Evolutionary conservation across 2,797 vertebrate genomes (phyloP).

Genomic region (Sebastes iracundus): DNA sequence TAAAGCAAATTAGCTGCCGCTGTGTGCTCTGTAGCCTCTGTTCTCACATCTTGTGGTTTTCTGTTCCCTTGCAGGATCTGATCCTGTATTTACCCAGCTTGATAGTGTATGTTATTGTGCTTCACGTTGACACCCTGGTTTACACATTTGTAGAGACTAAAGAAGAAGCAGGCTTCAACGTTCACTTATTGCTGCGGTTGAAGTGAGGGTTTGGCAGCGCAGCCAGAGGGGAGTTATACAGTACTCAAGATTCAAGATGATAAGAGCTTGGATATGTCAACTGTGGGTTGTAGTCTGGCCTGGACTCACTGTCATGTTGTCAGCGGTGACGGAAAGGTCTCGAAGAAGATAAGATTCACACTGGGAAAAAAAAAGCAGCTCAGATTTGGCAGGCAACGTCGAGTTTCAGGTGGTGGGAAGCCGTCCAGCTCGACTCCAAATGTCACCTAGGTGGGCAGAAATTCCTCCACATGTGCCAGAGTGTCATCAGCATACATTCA

Average conservation of each 20-base stretch:
- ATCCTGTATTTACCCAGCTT: neutral
- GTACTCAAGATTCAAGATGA: slow-evolving; percentile 8
- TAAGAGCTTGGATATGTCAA: slow-evolving; percentile 27
- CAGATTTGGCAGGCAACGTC: slow-evolving; percentile 19
- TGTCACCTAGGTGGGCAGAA: slow-evolving; percentile 24
- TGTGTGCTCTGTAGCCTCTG: slow-evolving; percentile 12
- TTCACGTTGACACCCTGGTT: neutral
- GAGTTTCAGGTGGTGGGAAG: slow-evolving; percentile 16
- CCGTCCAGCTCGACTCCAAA: slow-evolving; percentile 22
- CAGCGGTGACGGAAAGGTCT: slow-evolving; percentile 35
- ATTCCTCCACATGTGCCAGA: slow-evolving; percentile 5
- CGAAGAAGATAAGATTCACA: slow-evolving; percentile 15
- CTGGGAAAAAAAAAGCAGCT: slow-evolving; percentile 24
- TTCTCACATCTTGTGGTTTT: neutral
- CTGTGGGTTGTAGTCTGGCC: slow-evolving; percentile 30
- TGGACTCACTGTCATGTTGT: slow-evolving; percentile 38
- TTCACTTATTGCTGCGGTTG: neutral
- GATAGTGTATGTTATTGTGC: neutral
- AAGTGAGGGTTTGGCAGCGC: slow-evolving; percentile 13
- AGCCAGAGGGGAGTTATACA: neutral
- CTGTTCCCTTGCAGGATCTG: neutral
- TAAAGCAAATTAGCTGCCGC: slow-evolving; percentile 14
- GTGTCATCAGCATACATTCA: slow-evolving; percentile 5
- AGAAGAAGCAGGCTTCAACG: neutral
- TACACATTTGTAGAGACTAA: neutral